phyloP scores from a whole-genome alignment of 2,888 invertebrate genomes.

The Melanophora roralis region DNA sequence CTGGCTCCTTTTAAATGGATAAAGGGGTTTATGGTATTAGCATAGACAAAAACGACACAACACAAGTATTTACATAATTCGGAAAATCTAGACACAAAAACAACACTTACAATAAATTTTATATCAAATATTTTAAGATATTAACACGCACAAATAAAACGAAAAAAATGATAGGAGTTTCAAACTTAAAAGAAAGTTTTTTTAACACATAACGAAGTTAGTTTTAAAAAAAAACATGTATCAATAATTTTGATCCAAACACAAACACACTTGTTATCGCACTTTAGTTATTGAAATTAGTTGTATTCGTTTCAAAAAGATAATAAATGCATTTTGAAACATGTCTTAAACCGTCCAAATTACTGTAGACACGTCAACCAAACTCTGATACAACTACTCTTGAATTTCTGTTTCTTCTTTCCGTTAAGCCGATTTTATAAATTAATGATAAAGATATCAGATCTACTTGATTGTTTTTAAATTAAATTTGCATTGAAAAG shows the following conservation, averaged over 20 bases:
- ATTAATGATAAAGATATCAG: slow-evolving; percentile 44
- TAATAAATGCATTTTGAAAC: no score
- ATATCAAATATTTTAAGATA: background rate
- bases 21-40: background rate
- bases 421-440: background rate
- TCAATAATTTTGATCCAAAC: background rate
- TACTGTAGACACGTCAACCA: background rate
- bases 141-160: background rate
- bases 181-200: no score
- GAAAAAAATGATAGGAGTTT: background rate
- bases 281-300: background rate
- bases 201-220: no score
- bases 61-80: slow-evolving; percentile 2
- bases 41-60: background rate
- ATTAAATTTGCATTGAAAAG: background rate
- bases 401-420: background rate
- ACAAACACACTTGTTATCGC: background rate
- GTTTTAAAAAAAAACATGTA: no score
- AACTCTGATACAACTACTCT: slow-evolving; percentile 19
- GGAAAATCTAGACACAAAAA: slow-evolving; percentile 6
- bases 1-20: background rate
- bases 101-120: background rate
- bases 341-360: slow-evolving; percentile 17
- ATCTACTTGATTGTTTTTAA: slow-evolving; percentile 14
- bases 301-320: no score